Evolutionary conservation across 2,888 invertebrate genomes (phyloP), one percentile per base, ranked within the genome.

Genomic region (Gastracanthus pulcherrimus): DNA sequence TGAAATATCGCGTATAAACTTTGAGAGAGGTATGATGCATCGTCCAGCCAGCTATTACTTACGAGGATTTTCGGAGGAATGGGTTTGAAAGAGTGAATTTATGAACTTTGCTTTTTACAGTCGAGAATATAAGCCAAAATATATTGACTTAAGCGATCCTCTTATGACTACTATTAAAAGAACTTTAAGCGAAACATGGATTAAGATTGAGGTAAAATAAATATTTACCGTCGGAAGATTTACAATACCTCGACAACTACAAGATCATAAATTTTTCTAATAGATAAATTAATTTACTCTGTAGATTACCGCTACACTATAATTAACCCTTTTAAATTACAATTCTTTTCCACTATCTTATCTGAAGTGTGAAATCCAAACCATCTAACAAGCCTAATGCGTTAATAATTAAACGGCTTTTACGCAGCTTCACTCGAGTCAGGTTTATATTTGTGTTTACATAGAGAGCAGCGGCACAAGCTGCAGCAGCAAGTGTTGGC

Each of bases 321-420:
- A 66, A 76, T 76, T 64, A 67, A 74, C 41, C 36, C 38, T 34
- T 58, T 58, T 55, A 29, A 36, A 41, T 41, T 38, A 36, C n/a
- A 26, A 2, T 34, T 67, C n/a, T 26, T 29, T 26, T 58, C 9
- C 13, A 2, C 26, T 77, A 78, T 71, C 77, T 77, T 77, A 71
- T 77, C 69, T 60, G 4, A n/a, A 3, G 48, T 7, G 36, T 11
- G 36, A 62, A 16, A 77, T 48, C 51, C 34, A 11, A 36, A 9
- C 67, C 26, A 7, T 70, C 51, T 70, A 55, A 36, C 51, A 23
- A n/a, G 72, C 31, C 51, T 75, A 75, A 75, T 75, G 23, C 60
- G 60, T 62, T 75, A 51, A 75, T 80, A 51, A 80, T 80, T 80
- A 58, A 45, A 69, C 36, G 60, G 38, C 74, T 80, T 55, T 71